Conservation (phyloP, 2,797 vertebrate genomes). For the Pangasius sanitwongsei region DNA sequence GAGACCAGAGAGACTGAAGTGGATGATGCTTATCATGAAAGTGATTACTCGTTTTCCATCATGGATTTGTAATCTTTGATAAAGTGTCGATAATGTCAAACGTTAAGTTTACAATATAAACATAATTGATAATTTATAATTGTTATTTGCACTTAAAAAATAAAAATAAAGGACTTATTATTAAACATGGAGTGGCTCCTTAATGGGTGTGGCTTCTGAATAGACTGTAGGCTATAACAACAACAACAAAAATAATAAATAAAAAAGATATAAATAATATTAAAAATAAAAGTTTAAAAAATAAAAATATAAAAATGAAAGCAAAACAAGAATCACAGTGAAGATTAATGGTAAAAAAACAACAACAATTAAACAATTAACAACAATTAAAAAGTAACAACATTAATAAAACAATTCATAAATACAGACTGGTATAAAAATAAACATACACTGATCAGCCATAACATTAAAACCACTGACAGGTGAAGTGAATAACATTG, state of each 20-base stretch:
- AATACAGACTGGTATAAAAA: neutral
- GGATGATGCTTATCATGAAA: neutral
- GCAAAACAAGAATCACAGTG: neutral
- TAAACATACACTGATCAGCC: neutral
- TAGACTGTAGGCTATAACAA: neutral
- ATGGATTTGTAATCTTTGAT: neutral
- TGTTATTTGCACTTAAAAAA: neutral
- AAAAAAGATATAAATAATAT: neutral
- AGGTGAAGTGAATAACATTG: too few species aligned
- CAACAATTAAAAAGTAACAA: neutral
- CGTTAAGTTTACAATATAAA: neutral
- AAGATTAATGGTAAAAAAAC: neutral
- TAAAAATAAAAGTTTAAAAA: neutral
- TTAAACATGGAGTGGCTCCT: neutral
- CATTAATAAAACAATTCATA: neutral
- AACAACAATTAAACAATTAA: neutral
- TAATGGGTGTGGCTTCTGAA: neutral
- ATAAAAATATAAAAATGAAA: too few species aligned
- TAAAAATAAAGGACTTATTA: neutral
- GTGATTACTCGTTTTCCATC: neutral
- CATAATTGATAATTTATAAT: neutral
- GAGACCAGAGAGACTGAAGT: neutral
- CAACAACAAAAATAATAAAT: too few species aligned
- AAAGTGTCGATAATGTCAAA: neutral
- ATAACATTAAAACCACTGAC: too few species aligned